These are phyloP conservation scores for Druon quercuslanigerum DNA, from an alignment of 1,140 invertebrate genomes.

Conservation along the genomic window DNA sequence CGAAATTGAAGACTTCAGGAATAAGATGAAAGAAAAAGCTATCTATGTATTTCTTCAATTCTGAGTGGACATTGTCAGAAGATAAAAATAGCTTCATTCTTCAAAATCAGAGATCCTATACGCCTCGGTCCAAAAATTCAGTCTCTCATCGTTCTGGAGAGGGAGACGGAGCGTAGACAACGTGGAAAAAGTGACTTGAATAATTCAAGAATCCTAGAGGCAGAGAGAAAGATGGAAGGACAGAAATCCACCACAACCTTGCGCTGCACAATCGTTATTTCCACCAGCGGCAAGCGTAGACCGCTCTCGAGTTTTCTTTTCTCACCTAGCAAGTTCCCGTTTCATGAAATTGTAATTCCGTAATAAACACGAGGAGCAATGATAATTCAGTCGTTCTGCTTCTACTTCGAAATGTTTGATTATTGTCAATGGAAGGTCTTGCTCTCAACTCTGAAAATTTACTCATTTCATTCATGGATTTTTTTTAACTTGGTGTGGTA, in stretches of 20 bases:
- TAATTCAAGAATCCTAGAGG: constrained; percentile 27
- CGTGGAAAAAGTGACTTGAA: constrained; percentile 25
- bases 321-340: constrained; percentile 16
- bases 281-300: not conserved
- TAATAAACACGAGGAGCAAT: constrained; percentile 9
- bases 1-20: not conserved
- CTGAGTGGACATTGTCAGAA: not conserved
- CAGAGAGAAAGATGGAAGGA: constrained; percentile 18
- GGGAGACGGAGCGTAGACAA: not conserved
- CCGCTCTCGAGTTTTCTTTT: constrained; percentile 15
- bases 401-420: constrained; percentile 17
- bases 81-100: not conserved
- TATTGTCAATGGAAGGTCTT: not conserved
- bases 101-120: constrained; percentile 20
- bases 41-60: not conserved
- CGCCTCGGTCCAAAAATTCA: constrained; percentile 6
- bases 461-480: no score
- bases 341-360: constrained; percentile 29
- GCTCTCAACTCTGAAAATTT: no score
- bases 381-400: not conserved
- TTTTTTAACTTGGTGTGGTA: no score
- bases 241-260: constrained; percentile 20
- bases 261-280: constrained; percentile 25
- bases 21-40: not conserved
- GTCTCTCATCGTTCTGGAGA: constrained; percentile 1